Evolutionary conservation across 2,888 invertebrate species (phyloP).

Genomic region (Drosophila lacicola): DNA sequence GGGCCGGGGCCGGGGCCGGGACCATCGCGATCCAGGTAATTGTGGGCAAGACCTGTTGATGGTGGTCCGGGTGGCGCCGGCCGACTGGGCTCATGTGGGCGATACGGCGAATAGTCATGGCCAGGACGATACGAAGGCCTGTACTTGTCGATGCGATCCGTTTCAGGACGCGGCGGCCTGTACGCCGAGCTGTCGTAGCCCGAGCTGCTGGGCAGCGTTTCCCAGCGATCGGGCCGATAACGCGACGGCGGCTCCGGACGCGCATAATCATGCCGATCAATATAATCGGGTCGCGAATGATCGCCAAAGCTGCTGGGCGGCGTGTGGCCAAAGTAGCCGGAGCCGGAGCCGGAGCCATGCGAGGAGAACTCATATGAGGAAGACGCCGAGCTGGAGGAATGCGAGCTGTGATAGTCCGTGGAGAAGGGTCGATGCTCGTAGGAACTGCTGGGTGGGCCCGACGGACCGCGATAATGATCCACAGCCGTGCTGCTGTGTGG

Average conservation of each 20-base stretch:
- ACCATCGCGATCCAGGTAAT: slow-evolving; percentile 81
- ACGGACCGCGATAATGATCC: slow-evolving; percentile 81
- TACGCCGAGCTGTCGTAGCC: slow-evolving; percentile 78
- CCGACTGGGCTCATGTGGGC: slow-evolving; percentile 69
- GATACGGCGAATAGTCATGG: slow-evolving; percentile 81
- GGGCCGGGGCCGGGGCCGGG: slow-evolving; percentile 63
- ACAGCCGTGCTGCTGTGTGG: slow-evolving; percentile 70
- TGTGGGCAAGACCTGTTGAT: slow-evolving; percentile 65
- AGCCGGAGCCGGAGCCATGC: slow-evolving; percentile 70
- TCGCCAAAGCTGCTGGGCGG: slow-evolving; percentile 82
- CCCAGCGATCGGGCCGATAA: slow-evolving; percentile 82
- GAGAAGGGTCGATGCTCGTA: slow-evolving; percentile 79
- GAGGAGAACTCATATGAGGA: slow-evolving; percentile 82
- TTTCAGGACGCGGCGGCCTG: slow-evolving; percentile 70
- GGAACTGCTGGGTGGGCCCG: slow-evolving; percentile 71
- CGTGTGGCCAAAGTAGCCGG: slow-evolving; percentile 80
- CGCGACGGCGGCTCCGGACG: slow-evolving; percentile 67
- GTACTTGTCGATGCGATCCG: slow-evolving; percentile 78
- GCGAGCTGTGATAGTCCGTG: slow-evolving; percentile 77
- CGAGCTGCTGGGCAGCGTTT: slow-evolving; percentile 82
- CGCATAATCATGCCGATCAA: slow-evolving; percentile 83
- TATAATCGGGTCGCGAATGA: slow-evolving; percentile 71
- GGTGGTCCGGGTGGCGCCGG: slow-evolving; percentile 47
- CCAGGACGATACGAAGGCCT: slow-evolving; percentile 82
- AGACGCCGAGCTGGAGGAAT: slow-evolving; percentile 58